A percentile compares a stretch with the other conserved stretches of the same genome.
These are phyloP conservation scores for Erebia palarica DNA, from an alignment of 2,888 invertebrate genomes.

Conservation along the genomic window DNA sequence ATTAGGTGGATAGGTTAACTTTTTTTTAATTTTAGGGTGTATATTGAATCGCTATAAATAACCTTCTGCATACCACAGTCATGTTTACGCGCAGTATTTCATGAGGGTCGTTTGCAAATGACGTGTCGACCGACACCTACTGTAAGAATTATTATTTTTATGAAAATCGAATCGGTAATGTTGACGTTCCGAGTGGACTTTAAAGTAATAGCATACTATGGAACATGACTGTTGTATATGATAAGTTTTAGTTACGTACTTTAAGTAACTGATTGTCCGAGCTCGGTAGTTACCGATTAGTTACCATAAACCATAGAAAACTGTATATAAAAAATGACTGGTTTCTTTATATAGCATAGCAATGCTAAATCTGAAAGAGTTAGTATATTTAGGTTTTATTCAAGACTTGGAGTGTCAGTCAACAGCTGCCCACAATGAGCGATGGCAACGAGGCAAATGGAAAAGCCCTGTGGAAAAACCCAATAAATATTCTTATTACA, in stretches of 20 bases:
- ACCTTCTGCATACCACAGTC: conserved; percentile 36
- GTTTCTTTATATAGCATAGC: no score
- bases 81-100: conserved; percentile 49
- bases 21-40: background rate
- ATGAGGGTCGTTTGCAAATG: conserved; percentile 46
- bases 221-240: background rate
- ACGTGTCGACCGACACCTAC: conserved; percentile 48
- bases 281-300: no score
- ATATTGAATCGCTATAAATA: conserved; percentile 41
- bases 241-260: background rate
- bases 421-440: no score
- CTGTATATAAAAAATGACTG: no score
- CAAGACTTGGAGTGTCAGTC: no score
- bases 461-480: no score
- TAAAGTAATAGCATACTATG: background rate
- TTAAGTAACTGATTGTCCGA: background rate
- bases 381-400: no score
- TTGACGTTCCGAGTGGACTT: conserved; percentile 10
- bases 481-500: no score
- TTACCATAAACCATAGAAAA: no score
- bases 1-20: no score
- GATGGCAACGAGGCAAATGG: no score
- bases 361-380: no score
- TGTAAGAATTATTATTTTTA: conserved; percentile 41
- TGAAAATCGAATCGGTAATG: conserved; percentile 28